Evolutionary conservation across 2,888 invertebrate species (phyloP).

Genomic region (Molanna angustata): DNA sequence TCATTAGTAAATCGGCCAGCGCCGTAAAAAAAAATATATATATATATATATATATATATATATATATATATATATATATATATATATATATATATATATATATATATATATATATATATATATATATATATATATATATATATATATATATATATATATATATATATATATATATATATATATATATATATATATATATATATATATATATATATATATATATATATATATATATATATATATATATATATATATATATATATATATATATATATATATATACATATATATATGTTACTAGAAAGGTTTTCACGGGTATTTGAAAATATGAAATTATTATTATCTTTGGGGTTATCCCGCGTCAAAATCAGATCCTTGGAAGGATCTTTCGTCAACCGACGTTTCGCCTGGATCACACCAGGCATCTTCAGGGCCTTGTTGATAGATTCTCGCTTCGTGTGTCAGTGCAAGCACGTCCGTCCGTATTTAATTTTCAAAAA

Average conservation of each 20-base stretch:
- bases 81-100: conserved; percentile 6
- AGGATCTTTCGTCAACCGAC: too few relatives aligned
- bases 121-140: conserved; percentile 7
- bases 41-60: conserved; percentile 6
- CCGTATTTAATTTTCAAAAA: too few relatives aligned
- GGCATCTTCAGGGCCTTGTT: too few relatives aligned
- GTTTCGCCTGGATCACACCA: too few relatives aligned
- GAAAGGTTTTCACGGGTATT: background rate
- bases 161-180: conserved; percentile 6
- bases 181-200: conserved; percentile 7
- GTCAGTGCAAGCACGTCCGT: too few relatives aligned
- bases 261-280: conserved; percentile 7
- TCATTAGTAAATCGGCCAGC: too few relatives aligned
- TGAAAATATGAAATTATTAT: background rate
- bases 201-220: conserved; percentile 7
- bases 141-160: conserved; percentile 6
- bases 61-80: conserved; percentile 7
- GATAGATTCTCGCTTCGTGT: too few relatives aligned
- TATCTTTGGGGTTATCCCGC: too few relatives aligned
- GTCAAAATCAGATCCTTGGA: too few relatives aligned
- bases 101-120: conserved; percentile 6
- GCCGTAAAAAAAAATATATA: background rate
- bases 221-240: conserved; percentile 7
- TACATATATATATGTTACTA: background rate
- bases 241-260: conserved; percentile 7